These are phyloP conservation scores for Neoarius graeffei DNA, from an alignment of 2,113 vertebrate species.

Conservation along the genomic window DNA sequence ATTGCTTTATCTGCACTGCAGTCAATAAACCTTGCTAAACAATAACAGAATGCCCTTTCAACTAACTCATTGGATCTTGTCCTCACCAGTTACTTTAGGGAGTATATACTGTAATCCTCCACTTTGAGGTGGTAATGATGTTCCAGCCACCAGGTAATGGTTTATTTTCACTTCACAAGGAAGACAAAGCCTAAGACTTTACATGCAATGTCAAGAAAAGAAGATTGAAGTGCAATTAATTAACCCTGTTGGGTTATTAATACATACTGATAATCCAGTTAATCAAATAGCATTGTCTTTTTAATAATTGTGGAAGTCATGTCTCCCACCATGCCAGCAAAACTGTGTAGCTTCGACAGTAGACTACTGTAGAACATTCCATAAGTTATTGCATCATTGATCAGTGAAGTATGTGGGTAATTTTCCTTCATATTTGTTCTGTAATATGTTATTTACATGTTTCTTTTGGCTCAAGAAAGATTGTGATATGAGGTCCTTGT, in stretches of 20 bases:
- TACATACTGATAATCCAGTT: too few species aligned
- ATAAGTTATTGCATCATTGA: too few species aligned
- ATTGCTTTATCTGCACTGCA: conserved; percentile 69
- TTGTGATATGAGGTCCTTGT: neutral
- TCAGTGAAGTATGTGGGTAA: too few species aligned
- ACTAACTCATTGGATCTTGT: conserved; percentile 35
- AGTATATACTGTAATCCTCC: conserved; percentile 50
- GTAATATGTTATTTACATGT: neutral
- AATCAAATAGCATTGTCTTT: too few species aligned
- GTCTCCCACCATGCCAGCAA: too few species aligned
- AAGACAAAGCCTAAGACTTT: neutral
- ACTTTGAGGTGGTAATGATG: neutral
- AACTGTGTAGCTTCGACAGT: too few species aligned
- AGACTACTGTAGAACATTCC: too few species aligned
- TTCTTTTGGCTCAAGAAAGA: neutral
- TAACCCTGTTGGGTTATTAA: too few species aligned
- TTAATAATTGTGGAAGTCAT: too few species aligned
- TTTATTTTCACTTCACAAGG: too few species aligned
- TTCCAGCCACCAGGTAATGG: too few species aligned
- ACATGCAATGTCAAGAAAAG: neutral
- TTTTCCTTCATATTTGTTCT: neutral
- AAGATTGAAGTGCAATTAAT: too few species aligned
- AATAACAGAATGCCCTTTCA: conserved; percentile 68
- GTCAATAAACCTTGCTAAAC: conserved; percentile 61
- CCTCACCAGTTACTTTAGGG: conserved; percentile 28